Evolutionary conservation across 2,113 vertebrate genomes (phyloP).

Genomic region (Anoura caudifer): DNA sequence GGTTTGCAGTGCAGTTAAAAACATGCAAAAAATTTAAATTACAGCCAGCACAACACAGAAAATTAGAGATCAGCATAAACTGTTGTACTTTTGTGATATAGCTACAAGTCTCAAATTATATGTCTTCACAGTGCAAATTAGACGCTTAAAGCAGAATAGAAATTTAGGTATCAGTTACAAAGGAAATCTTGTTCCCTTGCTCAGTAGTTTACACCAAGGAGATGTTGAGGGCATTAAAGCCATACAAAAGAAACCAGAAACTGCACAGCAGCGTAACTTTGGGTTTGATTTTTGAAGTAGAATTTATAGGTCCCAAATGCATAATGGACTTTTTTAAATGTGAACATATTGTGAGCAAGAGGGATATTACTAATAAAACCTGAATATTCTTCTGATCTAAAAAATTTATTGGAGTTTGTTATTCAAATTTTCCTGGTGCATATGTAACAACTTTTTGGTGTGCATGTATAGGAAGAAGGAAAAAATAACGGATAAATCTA

Average conservation of each 20-base stretch:
- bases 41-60: slow-evolving; percentile 63
- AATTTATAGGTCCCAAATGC: not conserved
- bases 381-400: slow-evolving; percentile 21
- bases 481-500: not conserved
- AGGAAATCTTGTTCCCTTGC: slow-evolving; percentile 73
- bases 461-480: not conserved
- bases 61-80: slow-evolving; percentile 73
- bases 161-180: slow-evolving; percentile 78
- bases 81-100: slow-evolving; percentile 66
- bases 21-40: slow-evolving; percentile 75
- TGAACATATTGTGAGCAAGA: not conserved
- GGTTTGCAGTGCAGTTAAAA: slow-evolving; percentile 63
- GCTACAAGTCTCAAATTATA: slow-evolving; percentile 76
- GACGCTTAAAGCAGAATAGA: slow-evolving; percentile 68
- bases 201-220: slow-evolving; percentile 75
- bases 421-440: not conserved
- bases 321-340: not conserved
- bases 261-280: not conserved
- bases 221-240: slow-evolving; percentile 68
- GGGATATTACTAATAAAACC: not conserved
- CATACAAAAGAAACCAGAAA: slow-evolving; percentile 66
- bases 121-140: slow-evolving; percentile 70
- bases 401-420: not conserved
- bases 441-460: not conserved
- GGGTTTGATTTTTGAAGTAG: slow-evolving; percentile 40